A percentile compares a stretch with the other conserved stretches of the same genome.
phyloP scores from a whole-genome alignment of 1,140 invertebrate genomes.

The Paramacrobiotus metropolitanus region DNA sequence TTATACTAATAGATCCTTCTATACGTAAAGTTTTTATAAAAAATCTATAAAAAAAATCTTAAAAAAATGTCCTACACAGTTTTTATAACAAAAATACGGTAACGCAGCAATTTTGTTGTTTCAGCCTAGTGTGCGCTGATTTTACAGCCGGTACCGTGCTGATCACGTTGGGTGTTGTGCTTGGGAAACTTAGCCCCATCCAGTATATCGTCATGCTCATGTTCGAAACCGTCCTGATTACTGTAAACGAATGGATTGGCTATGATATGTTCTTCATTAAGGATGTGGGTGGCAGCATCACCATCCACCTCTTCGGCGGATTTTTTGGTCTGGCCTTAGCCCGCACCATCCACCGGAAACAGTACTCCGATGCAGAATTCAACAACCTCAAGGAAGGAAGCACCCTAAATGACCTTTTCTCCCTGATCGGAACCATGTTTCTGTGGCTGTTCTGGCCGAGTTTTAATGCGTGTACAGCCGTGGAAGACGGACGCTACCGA shows the following conservation, averaged over 20 bases:
- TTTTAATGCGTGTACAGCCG: constrained; percentile 57
- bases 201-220: constrained; percentile 62
- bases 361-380: background rate
- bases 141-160: constrained; percentile 64
- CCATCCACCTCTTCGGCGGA: constrained; percentile 76
- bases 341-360: constrained; percentile 15
- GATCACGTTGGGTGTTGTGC: constrained; percentile 69
- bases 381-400: constrained; percentile 15
- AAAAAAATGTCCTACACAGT: too few relatives aligned
- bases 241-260: constrained; percentile 52
- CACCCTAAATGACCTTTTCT: constrained; percentile 20
- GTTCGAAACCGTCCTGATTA: constrained; percentile 45
- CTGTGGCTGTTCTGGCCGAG: constrained; percentile 90
- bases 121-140: constrained; percentile 52
- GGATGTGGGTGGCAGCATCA: constrained; percentile 59
- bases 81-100: too few relatives aligned
- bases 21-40: too few relatives aligned
- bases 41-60: too few relatives aligned
- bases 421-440: constrained; percentile 48
- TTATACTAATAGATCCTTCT: background rate
- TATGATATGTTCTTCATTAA: constrained; percentile 32
- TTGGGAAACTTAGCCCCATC: constrained; percentile 58
- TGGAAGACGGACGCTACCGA: constrained; percentile 46
- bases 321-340: constrained; percentile 61
- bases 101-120: constrained; percentile 12